phyloP scores from a whole-genome alignment of 1,140 invertebrate genomes.

The Diorhabda carinulata region DNA sequence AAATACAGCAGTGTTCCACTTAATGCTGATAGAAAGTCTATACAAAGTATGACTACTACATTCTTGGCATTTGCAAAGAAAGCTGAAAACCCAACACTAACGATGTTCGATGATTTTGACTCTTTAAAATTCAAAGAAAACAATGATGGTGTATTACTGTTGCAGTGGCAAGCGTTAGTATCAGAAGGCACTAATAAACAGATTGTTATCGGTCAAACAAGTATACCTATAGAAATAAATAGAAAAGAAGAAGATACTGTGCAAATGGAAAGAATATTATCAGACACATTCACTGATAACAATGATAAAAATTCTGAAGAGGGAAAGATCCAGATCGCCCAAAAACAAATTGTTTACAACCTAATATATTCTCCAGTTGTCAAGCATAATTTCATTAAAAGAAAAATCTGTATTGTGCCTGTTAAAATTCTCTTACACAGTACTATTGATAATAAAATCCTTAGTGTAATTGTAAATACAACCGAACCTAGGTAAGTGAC shows the following conservation, averaged over 20 bases:
- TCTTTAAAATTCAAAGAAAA: slow-evolving; percentile 23
- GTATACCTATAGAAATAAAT: slow-evolving; percentile 44
- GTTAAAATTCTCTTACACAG: slow-evolving; percentile 52
- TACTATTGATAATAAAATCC: slow-evolving; percentile 27
- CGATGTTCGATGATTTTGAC: slow-evolving; percentile 35
- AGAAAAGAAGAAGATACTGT: slow-evolving; percentile 22
- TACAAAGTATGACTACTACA: slow-evolving; percentile 32
- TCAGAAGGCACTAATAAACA: slow-evolving; percentile 44
- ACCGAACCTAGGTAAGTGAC: slow-evolving; percentile 35
- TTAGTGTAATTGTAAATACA: slow-evolving; percentile 42
- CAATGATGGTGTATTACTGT: slow-evolving; percentile 48
- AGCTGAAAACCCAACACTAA: slow-evolving; percentile 36
- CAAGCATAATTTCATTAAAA: slow-evolving; percentile 52
- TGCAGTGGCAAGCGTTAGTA: slow-evolving; percentile 54
- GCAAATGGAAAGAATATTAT: slow-evolving; percentile 25
- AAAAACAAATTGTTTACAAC: slow-evolving; percentile 50
- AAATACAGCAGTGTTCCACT: slow-evolving; percentile 48
- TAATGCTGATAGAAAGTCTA: slow-evolving; percentile 31
- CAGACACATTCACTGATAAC: slow-evolving; percentile 27
- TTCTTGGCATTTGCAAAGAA: slow-evolving; percentile 42
- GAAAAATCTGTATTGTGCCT: slow-evolving; percentile 53
- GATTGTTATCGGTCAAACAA: slow-evolving; percentile 52
- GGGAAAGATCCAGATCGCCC: slow-evolving; percentile 15
- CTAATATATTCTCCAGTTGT: slow-evolving; percentile 51
- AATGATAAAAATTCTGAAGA: slow-evolving; percentile 24